Percentiles rank a stretch among this genome's conserved stretches.
Conservation (phyloP, 2,888 invertebrate genomes). For the Spatulosminthurus flaviceps region DNA sequence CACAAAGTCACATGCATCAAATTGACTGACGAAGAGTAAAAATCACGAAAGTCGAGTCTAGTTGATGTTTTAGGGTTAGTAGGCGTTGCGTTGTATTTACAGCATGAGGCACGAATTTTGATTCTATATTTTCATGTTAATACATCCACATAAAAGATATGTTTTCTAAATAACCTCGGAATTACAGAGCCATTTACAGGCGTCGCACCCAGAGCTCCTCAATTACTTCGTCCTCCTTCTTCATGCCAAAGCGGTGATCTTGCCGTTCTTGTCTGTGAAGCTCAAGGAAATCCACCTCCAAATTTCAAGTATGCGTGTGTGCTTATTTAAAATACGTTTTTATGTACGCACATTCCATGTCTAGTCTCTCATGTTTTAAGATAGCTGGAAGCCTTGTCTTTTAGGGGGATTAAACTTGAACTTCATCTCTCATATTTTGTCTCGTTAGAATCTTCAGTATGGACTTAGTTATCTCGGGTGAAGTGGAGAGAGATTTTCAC, state of each 20-base stretch:
- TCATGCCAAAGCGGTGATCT: constrained; percentile 53
- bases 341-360: no score
- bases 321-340: background rate
- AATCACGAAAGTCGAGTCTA: background rate
- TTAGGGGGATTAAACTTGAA: background rate
- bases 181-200: constrained; percentile 56
- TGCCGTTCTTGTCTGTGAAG: constrained; percentile 64
- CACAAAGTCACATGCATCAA: no score
- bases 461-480: no score
- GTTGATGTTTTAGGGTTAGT: background rate
- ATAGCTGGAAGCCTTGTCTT: background rate
- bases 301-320: constrained; percentile 39
- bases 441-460: no score
- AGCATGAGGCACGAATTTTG: background rate
- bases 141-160: background rate
- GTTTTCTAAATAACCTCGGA: background rate
- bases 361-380: background rate
- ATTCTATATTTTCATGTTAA: background rate
- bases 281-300: constrained; percentile 47
- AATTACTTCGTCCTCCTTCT: constrained; percentile 59
- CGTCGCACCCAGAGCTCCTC: constrained; percentile 54
- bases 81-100: background rate
- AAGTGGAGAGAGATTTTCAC: background rate
- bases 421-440: no score
- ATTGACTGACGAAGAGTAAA: background rate